Conservation (phyloP, 2,797 vertebrate species). For the Phyllotis vaccarum region DNA sequence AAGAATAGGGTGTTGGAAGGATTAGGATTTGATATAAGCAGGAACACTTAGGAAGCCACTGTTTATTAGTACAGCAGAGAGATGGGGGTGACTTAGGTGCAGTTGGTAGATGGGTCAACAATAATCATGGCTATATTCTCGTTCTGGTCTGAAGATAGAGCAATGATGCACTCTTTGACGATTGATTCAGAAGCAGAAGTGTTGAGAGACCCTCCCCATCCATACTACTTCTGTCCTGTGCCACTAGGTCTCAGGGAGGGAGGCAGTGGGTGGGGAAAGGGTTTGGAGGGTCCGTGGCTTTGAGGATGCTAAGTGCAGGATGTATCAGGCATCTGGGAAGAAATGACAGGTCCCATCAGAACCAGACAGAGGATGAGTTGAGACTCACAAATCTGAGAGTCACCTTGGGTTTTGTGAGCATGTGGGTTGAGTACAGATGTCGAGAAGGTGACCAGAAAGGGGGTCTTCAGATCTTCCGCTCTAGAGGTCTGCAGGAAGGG, state of each 20-base stretch:
- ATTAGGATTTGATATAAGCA: not conserved
- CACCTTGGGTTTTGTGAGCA: not conserved
- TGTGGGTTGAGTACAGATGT: not conserved
- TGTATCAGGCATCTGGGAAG: not conserved
- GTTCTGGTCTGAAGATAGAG: not conserved
- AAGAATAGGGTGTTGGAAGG: not conserved
- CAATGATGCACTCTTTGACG: not conserved
- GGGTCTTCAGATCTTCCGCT: not conserved
- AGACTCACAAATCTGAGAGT: not conserved
- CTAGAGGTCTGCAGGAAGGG: not conserved
- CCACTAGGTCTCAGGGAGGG: too few relatives aligned
- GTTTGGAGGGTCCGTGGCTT: not conserved
- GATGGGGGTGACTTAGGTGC: not conserved
- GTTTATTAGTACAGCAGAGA: not conserved
- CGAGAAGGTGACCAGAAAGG: not conserved
- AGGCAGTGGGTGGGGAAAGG: too few relatives aligned
- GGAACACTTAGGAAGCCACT: not conserved
- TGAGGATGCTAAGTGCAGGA: not conserved
- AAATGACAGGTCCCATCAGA: too few relatives aligned
- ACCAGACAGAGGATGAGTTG: too few relatives aligned
- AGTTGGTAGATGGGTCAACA: too few relatives aligned
- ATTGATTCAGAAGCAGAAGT: not conserved
- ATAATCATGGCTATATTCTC: too few relatives aligned
- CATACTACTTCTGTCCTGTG: not conserved
- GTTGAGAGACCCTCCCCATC: not conserved